Conservation (phyloP, 2,888 invertebrate species). For the Stenolophus ochropezus region DNA sequence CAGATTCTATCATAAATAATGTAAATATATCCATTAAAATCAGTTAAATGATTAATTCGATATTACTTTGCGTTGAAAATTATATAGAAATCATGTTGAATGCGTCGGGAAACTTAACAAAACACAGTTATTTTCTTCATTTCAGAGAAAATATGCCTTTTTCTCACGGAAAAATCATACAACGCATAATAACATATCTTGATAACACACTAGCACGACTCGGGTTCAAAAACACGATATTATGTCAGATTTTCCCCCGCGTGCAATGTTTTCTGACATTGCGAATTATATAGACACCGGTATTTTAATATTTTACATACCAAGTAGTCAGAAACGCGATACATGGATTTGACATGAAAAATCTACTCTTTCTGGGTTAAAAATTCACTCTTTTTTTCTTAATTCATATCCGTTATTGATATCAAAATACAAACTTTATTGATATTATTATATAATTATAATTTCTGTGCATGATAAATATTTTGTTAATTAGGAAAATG, state of each 20-base stretch:
- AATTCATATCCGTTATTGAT: too few relatives aligned
- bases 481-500: too few relatives aligned
- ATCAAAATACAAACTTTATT: too few relatives aligned
- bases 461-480: too few relatives aligned
- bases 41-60: constrained; percentile 21
- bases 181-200: constrained; percentile 12
- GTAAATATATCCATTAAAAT: constrained; percentile 4
- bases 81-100: constrained; percentile 9
- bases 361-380: too few relatives aligned
- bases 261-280: not conserved
- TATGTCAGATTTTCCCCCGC: constrained; percentile 1
- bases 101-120: constrained; percentile 17
- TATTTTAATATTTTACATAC: not conserved
- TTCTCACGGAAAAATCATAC: constrained; percentile 33
- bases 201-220: constrained; percentile 13
- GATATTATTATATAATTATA: too few relatives aligned
- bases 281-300: not conserved
- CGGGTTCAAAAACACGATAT: constrained; percentile 27
- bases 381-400: too few relatives aligned
- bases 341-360: too few relatives aligned
- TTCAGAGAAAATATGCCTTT: constrained; percentile 21
- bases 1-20: constrained; percentile 6
- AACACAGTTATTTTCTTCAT: constrained; percentile 28
- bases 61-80: constrained; percentile 27
- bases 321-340: too few relatives aligned